Conservation (phyloP, 2,797 vertebrate species). For the Morus bassanus region DNA sequence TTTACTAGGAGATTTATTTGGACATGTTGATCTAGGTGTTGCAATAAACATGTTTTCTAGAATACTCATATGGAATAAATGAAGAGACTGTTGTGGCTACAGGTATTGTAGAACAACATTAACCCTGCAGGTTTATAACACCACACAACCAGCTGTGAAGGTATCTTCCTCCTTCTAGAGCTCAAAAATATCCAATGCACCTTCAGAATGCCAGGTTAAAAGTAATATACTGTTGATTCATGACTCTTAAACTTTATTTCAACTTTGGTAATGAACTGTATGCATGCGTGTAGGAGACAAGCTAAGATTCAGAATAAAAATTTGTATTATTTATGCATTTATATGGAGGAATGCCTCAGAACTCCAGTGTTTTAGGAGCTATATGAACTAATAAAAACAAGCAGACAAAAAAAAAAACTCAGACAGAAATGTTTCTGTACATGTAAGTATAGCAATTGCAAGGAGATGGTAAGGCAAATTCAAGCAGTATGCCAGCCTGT, state of each 20-base stretch:
- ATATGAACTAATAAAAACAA: neutral
- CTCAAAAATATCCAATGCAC: neutral
- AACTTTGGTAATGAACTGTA: neutral
- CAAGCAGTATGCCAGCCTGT: neutral
- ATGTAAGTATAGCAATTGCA: neutral
- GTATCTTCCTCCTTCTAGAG: neutral
- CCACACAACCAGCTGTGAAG: neutral
- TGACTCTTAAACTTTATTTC: neutral
- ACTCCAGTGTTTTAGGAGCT: neutral
- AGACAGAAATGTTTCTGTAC: neutral
- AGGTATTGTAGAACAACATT: neutral
- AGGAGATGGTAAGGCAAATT: neutral
- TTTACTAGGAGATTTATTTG: neutral
- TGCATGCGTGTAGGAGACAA: neutral
- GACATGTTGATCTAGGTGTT: neutral
- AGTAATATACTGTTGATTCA: neutral
- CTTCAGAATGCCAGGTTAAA: neutral
- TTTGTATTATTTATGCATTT: neutral
- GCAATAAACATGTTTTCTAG: neutral
- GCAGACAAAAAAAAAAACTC: fast-evolving
- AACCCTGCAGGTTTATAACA: neutral
- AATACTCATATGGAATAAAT: neutral
- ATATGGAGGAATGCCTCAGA: neutral
- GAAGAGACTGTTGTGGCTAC: neutral
- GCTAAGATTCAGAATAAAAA: neutral